phyloP scores from a whole-genome alignment of 2,797 vertebrate genomes.

The Eospalax fontanierii region DNA sequence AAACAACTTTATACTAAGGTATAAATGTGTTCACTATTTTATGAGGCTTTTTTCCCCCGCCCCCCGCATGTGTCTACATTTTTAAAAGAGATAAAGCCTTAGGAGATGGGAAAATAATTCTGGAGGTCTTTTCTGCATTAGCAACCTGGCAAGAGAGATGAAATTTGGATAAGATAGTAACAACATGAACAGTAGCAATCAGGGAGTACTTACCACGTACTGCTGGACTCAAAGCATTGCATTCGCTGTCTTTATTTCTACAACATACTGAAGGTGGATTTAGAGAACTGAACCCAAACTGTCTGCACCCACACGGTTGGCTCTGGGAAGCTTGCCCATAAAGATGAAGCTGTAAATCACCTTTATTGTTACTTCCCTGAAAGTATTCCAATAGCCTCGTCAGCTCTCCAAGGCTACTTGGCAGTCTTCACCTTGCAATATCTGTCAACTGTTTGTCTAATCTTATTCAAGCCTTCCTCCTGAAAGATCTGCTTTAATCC shows the following conservation, averaged over 20 bases:
- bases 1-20: background rate
- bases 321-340: background rate
- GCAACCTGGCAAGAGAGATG: background rate
- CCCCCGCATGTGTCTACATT: conserved; percentile 20
- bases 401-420: background rate
- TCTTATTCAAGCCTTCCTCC: background rate
- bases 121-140: background rate
- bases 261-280: background rate
- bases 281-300: background rate
- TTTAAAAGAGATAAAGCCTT: conserved; percentile 2
- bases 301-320: background rate
- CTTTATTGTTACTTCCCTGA: background rate
- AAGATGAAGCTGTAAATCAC: background rate
- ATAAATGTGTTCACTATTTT: background rate
- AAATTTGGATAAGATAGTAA: background rate
- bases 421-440: background rate
- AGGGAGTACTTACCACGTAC: background rate
- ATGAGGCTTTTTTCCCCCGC: background rate
- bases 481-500: background rate
- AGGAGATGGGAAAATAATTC: conserved; percentile 13
- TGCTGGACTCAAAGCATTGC: background rate
- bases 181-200: background rate
- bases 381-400: background rate
- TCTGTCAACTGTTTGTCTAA: background rate
- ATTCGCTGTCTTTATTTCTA: background rate